Conservation (phyloP, 2,113 vertebrate species). For the Heterotilapia buettikoferi region DNA sequence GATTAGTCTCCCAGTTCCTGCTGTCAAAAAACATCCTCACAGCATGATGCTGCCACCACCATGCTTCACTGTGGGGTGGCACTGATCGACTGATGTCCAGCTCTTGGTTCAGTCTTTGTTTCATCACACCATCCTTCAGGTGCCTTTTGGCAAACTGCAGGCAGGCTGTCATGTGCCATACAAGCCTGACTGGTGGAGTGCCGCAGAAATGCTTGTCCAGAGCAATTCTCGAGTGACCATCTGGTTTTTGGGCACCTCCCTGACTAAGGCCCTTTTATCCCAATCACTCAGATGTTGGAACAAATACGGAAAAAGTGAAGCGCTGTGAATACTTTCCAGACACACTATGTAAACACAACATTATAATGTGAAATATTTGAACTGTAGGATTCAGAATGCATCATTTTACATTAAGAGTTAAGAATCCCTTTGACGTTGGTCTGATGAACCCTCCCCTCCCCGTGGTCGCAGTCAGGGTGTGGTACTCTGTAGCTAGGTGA, state of each 20-base stretch:
- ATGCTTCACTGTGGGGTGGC: background rate
- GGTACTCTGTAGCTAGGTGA: background rate
- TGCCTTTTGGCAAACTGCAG: background rate
- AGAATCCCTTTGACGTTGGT: background rate
- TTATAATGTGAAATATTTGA: background rate
- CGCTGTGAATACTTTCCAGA: background rate
- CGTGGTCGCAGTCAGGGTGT: background rate
- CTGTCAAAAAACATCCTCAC: background rate
- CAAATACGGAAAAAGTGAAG: background rate
- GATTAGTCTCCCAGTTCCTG: background rate
- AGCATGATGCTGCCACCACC: background rate
- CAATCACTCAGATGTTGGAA: fast-evolving
- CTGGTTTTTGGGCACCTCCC: background rate
- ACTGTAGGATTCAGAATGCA: background rate
- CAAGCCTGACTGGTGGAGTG: background rate
- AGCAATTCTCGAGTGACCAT: background rate
- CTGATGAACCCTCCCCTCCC: background rate
- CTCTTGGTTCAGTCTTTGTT: background rate
- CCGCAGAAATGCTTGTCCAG: background rate
- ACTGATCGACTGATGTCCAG: background rate
- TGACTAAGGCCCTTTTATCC: background rate
- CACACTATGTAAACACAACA: background rate
- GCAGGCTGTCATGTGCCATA: background rate
- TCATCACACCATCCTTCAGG: fast-evolving
- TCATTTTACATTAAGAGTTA: background rate